Evolutionary conservation across 2,888 invertebrate species (phyloP).

Genomic region (Apotomis betuletana): DNA sequence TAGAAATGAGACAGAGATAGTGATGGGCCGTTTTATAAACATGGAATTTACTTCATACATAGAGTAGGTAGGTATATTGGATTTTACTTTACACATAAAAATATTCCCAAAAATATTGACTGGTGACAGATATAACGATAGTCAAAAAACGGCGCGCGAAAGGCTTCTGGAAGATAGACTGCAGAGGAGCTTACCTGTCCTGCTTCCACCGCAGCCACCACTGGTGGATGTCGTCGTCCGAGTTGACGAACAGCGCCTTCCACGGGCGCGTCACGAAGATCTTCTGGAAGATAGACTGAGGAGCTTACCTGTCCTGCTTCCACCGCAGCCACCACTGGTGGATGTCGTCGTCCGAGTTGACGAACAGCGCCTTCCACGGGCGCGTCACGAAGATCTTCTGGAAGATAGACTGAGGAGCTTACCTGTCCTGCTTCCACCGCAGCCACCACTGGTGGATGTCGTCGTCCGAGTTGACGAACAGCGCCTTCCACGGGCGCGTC

Average conservation of each 20-base stretch:
- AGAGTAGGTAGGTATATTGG: conserved; percentile 41
- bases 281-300: conserved; percentile 34
- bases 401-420: conserved; percentile 31
- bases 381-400: conserved; percentile 92
- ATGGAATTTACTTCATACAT: no score
- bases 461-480: conserved; percentile 97
- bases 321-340: conserved; percentile 97
- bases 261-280: conserved; percentile 97
- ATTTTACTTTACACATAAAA: no score
- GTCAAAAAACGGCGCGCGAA: no score
- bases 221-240: conserved; percentile 97
- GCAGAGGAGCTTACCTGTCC: conserved; percentile 81
- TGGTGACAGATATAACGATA: no score
- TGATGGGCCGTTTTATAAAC: no score
- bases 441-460: conserved; percentile 98
- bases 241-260: conserved; percentile 97
- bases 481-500: conserved; percentile 96
- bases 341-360: conserved; percentile 97
- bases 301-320: conserved; percentile 89
- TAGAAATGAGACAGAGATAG: no score
- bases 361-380: conserved; percentile 97
- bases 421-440: conserved; percentile 94
- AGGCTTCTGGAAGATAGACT: no score
- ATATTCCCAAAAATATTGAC: no score
- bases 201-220: conserved; percentile 98